phyloP scores from a whole-genome alignment of 1,140 invertebrate species.

The Cotesia vestalis region DNA sequence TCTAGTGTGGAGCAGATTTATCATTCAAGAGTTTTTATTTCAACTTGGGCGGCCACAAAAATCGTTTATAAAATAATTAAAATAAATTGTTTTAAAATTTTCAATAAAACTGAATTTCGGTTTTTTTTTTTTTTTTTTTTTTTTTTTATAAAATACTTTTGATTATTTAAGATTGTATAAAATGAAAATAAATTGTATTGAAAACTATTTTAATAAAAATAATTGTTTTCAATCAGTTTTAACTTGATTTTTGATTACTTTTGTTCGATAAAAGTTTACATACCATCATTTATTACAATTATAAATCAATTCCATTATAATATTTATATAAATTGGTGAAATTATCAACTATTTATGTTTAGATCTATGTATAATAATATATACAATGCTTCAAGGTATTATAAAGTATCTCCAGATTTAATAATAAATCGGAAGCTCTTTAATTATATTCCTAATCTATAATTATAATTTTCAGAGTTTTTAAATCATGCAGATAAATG shows the following conservation, averaged over 20 bases:
- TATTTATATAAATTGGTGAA: not conserved
- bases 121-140: conserved; percentile 22
- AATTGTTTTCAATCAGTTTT: conserved; percentile 2
- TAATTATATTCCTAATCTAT: not conserved
- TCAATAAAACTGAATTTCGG: conserved; percentile 7
- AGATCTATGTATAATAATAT: not conserved
- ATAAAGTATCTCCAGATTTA: conserved; percentile 1
- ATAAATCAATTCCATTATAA: conserved; percentile 10
- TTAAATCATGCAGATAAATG: not conserved
- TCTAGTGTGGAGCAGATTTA: not conserved
- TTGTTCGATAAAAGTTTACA: conserved; percentile 4
- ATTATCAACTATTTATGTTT: conserved; percentile 4
- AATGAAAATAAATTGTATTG: no score
- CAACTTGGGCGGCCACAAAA: no score
- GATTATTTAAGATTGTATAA: no score
- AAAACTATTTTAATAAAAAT: no score
- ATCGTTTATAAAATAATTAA: no score
- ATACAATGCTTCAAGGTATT: not conserved
- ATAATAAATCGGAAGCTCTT: conserved; percentile 13
- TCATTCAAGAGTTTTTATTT: no score
- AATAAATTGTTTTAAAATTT: no score
- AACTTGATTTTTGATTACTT: not conserved
- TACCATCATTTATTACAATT: no score
- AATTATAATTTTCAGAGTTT: no score
- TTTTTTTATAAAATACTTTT: conserved; percentile 1